Evolutionary conservation across 2,888 invertebrate genomes (phyloP).

Genomic region (Napeogenes inachia): DNA sequence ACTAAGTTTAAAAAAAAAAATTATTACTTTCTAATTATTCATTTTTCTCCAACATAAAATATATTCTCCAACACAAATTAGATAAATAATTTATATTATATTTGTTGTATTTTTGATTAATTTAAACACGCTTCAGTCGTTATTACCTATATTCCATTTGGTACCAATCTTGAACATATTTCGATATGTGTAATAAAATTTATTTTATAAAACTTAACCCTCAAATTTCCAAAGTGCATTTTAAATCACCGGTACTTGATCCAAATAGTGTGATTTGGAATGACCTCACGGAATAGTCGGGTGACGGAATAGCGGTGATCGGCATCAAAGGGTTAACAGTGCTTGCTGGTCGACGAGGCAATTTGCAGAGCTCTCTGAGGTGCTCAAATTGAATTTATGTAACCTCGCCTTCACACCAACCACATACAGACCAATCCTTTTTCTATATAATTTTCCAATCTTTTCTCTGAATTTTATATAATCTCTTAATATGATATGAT

Average conservation of each 20-base stretch:
- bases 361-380: constrained; percentile 64
- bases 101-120: too few species aligned
- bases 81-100: too few species aligned
- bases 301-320: constrained; percentile 52
- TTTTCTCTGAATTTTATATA: too few species aligned
- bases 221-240: neutral
- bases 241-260: constrained; percentile 17
- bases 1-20: neutral
- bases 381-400: constrained; percentile 69
- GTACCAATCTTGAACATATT: too few species aligned
- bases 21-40: neutral
- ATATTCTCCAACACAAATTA: too few species aligned
- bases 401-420: constrained; percentile 47
- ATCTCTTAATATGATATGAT: too few species aligned
- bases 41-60: too few species aligned
- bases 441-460: too few species aligned
- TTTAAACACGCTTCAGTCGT: too few species aligned
- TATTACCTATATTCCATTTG: too few species aligned
- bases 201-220: neutral
- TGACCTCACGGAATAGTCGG: constrained; percentile 39
- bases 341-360: constrained; percentile 53
- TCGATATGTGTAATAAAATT: neutral
- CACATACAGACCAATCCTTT: constrained; percentile 29
- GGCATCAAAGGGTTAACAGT: constrained; percentile 59
- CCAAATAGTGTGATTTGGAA: constrained; percentile 39